Evolutionary conservation across 2,888 invertebrate genomes (phyloP).

Genomic region (Gandaritis pyraliata): DNA sequence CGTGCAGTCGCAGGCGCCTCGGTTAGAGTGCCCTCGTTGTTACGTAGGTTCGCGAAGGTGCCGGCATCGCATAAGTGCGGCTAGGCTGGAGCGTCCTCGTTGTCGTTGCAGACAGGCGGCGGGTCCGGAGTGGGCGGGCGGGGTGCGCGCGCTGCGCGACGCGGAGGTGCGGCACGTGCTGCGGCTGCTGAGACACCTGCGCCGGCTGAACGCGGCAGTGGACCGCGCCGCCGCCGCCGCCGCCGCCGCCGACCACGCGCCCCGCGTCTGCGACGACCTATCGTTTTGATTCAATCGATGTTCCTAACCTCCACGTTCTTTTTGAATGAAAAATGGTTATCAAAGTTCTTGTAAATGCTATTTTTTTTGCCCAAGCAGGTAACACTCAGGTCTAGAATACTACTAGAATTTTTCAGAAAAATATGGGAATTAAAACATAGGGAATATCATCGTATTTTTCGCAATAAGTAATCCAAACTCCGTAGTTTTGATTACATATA

Average conservation of each 20-base stretch:
- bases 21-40: no score
- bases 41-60: no score
- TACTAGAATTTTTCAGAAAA: no score
- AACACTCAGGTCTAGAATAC: no score
- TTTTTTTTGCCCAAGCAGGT: no score
- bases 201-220: conserved; percentile 61
- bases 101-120: not conserved
- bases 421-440: no score
- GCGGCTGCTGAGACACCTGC: conserved; percentile 64
- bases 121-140: conserved; percentile 50
- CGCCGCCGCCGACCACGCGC: not conserved
- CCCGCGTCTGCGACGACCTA: not conserved
- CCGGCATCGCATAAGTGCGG: no score
- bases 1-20: no score
- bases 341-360: no score
- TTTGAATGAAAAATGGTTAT: not conserved
- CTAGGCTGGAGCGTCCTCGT: not conserved
- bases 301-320: not conserved
- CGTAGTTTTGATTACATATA: no score
- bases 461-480: no score
- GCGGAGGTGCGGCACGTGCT: conserved; percentile 63
- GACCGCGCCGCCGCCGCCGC: conserved; percentile 40
- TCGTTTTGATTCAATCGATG: not conserved
- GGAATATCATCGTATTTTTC: no score
- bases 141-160: conserved; percentile 62